phyloP scores from a whole-genome alignment of 2,888 invertebrate genomes.

The Tryphoninae sp. region DNA sequence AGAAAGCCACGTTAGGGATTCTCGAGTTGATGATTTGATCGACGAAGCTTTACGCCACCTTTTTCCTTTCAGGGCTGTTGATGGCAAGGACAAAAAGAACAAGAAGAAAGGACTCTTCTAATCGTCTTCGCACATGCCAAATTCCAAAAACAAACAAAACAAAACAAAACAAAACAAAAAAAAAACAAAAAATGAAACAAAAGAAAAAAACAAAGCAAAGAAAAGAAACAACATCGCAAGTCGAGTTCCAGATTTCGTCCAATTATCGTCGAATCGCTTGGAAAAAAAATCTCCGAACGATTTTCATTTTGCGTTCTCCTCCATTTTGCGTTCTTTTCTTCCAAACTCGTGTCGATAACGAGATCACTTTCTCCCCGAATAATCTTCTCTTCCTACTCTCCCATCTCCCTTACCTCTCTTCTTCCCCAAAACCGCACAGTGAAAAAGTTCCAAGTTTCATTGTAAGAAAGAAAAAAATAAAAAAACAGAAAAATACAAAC shows the following conservation, averaged over 20 bases:
- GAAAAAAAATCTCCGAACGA: constrained; percentile 39
- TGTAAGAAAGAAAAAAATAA: constrained; percentile 56
- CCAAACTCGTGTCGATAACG: constrained; percentile 3
- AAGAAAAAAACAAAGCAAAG: background rate
- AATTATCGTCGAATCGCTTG: constrained; percentile 45
- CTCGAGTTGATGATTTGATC: constrained; percentile 21
- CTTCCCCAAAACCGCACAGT: constrained; percentile 46
- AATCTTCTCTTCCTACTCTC: too few species aligned
- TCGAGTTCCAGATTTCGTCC: constrained; percentile 53
- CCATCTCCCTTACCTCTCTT: too few species aligned
- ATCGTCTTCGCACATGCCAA: constrained; percentile 73
- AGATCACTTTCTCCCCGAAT: too few species aligned
- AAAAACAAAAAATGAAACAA: background rate
- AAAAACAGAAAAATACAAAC: constrained; percentile 51
- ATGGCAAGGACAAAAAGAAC: constrained; percentile 93
- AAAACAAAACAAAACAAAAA: constrained; percentile 17
- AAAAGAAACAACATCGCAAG: constrained; percentile 41
- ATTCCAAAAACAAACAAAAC: constrained; percentile 53
- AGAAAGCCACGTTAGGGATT: background rate
- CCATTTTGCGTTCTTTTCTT: constrained; percentile 25
- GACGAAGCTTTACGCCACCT: constrained; percentile 65
- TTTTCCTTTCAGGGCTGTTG: constrained; percentile 87
- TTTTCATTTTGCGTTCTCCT: constrained; percentile 2
- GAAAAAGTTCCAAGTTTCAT: constrained; percentile 57
- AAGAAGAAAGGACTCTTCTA: constrained; percentile 96